Base-by-base conservation (phyloP, 2,113 vertebrate species). In the Lepisosteus osseus region DNA sequence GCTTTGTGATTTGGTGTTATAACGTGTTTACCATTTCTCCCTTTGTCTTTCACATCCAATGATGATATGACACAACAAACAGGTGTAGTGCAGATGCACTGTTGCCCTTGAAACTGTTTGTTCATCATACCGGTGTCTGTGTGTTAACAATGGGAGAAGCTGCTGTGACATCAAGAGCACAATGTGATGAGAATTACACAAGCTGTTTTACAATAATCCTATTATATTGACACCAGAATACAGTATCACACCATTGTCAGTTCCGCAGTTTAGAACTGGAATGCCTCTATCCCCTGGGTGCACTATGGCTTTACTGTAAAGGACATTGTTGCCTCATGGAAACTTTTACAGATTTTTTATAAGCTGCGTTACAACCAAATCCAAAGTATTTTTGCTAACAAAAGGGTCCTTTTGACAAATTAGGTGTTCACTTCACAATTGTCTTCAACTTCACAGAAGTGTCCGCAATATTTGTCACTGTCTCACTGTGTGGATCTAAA, bases 401-500 rank as follows among this genome's bases (percentile, higher is more conserved):
- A 59, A 15, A 13, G 29, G 12, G 59, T 45, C 59, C 65, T 62
- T 70, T 73, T 90, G 88, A 90, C 82, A 89, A 90, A 91, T 90
- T 84, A 86, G 86, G 84, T 79, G 83, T 81, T 85, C 82, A 85
- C 83, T 85, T 87, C 83, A 86, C 93, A 94, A 96, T 95, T 94
- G 93, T 95, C 93, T 93, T 93, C 85, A 59, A 92, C 92, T 94
- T 94, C 92, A 90, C 84, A 91, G 92, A 90, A 75, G 85, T 92
- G 91, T 91, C 93, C 94, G 95, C 92, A 91, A 93, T 94, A 98
- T 96, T 93, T 93, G 94, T 95, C 95, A 95, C 88, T 94, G 94
- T 95, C 95, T 93, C 94, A 91, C 95, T 94, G 95, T 96, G 95
- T 91, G 88, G 91, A 93, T 96, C 95, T 95, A 94, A 95, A 95